Conservation (phyloP, 2,888 invertebrate species). For the Drosophila incognita region DNA sequence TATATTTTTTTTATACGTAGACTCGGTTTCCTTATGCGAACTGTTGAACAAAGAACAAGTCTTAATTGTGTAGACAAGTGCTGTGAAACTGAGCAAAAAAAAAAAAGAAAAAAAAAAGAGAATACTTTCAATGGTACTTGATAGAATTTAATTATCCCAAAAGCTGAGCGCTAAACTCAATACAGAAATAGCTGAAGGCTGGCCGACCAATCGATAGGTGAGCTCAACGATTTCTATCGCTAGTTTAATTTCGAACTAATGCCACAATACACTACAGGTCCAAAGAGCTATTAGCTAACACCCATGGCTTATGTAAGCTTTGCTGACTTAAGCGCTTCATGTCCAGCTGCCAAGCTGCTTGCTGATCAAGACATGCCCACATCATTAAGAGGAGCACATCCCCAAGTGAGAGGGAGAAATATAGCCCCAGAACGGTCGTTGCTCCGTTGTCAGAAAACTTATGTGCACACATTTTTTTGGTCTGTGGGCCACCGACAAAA, state of each 20-base stretch:
- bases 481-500: conserved; percentile 6
- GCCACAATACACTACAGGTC: conserved; percentile 3
- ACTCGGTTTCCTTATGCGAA: conserved; percentile 35
- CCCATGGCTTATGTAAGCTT: conserved; percentile 33
- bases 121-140: conserved; percentile 1
- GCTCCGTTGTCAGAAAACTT: conserved; percentile 64
- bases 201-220: background rate
- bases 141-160: conserved; percentile 15
- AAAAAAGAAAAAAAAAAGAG: background rate
- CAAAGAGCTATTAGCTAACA: conserved; percentile 13
- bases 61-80: conserved; percentile 9
- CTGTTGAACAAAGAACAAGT: conserved; percentile 23
- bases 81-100: background rate
- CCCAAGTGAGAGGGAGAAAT: background rate
- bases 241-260: conserved; percentile 5
- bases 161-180: background rate
- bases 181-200: background rate
- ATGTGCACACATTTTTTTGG: conserved; percentile 56
- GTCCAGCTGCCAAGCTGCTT: conserved; percentile 50
- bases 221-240: background rate
- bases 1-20: conserved; percentile 29
- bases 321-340: conserved; percentile 33
- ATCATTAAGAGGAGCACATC: conserved; percentile 55
- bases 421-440: conserved; percentile 33
- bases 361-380: conserved; percentile 66